These are phyloP conservation scores for Leucozona laternaria DNA, from an alignment of 2,888 invertebrate species.

Conservation along the genomic window DNA sequence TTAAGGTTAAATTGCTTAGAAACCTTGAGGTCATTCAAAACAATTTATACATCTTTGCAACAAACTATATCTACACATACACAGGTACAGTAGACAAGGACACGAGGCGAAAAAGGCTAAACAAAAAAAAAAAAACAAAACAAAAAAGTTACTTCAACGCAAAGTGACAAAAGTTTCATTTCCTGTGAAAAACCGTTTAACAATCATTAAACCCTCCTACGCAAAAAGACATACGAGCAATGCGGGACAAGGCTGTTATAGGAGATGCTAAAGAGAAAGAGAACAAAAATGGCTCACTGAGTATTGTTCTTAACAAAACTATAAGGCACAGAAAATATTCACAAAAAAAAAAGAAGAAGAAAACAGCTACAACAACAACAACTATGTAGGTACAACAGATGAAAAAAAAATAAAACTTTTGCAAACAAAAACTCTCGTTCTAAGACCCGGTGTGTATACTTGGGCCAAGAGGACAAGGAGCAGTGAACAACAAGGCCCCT, in stretches of 20 bases:
- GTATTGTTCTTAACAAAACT: constrained; percentile 45
- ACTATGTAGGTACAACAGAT: too few relatives aligned
- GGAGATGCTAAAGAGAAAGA: constrained; percentile 21
- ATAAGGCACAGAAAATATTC: background rate
- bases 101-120: background rate
- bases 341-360: background rate
- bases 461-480: constrained; percentile 15
- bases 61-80: background rate
- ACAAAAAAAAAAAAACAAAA: background rate
- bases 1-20: constrained; percentile 66
- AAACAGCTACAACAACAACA: constrained; percentile 5
- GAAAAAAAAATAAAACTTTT: constrained; percentile 41
- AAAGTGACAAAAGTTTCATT: constrained; percentile 64
- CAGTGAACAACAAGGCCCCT: constrained; percentile 19
- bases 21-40: constrained; percentile 59
- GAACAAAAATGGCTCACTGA: constrained; percentile 28
- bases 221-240: constrained; percentile 16
- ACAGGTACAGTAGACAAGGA: background rate
- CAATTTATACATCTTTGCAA: constrained; percentile 25
- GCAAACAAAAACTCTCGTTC: constrained; percentile 40
- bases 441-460: background rate
- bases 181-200: constrained; percentile 54
- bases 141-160: constrained; percentile 40
- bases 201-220: constrained; percentile 63
- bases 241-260: constrained; percentile 20